Conservation (phyloP, 2,113 vertebrate species). For the Phasianus colchicus region DNA sequence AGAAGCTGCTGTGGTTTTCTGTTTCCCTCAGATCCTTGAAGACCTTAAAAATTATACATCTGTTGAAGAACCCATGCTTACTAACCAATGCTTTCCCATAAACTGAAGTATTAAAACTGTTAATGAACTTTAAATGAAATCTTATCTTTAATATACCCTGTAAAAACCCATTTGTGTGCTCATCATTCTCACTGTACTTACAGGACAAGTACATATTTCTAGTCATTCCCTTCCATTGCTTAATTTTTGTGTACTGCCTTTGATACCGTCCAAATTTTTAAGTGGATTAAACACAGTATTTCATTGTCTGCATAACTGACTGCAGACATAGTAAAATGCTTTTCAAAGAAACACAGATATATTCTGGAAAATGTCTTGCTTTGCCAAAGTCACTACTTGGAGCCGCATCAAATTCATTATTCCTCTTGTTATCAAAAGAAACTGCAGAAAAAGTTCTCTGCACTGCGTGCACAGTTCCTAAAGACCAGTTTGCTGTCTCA, state of each 20-base stretch:
- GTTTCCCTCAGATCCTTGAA: background rate
- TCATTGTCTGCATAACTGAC: background rate
- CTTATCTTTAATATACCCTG: background rate
- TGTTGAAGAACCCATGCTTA: background rate
- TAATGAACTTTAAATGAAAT: background rate
- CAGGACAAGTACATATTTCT: background rate
- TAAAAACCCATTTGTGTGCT: fast-evolving
- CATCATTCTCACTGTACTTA: background rate
- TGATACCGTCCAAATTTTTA: background rate
- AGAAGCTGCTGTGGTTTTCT: background rate
- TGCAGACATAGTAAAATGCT: background rate
- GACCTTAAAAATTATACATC: background rate
- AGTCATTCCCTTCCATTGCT: background rate
- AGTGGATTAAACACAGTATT: background rate
- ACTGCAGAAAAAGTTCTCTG: background rate
- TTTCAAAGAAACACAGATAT: background rate
- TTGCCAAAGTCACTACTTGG: background rate
- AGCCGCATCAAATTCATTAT: background rate
- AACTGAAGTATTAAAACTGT: background rate
- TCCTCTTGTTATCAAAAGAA: background rate
- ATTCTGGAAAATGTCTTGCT: background rate
- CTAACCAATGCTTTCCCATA: background rate
- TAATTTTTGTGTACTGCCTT: background rate
- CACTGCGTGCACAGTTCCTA: background rate
- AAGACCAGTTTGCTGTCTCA: background rate